These are phyloP conservation scores for Drosophila yooni DNA, from an alignment of 2,888 invertebrate species.

Conservation along the genomic window DNA sequence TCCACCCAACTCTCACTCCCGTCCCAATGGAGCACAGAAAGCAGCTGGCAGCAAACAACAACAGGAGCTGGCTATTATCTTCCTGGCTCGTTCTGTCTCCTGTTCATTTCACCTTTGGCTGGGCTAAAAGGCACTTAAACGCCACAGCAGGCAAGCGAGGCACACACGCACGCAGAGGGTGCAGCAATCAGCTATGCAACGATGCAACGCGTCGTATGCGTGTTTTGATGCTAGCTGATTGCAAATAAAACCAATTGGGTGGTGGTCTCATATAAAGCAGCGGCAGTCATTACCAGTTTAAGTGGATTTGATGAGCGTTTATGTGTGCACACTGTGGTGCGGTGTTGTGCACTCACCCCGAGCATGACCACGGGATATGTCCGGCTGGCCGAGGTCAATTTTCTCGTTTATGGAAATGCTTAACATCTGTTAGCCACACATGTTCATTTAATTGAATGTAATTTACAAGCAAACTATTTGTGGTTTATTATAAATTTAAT, in stretches of 20 bases:
- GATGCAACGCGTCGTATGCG: constrained; percentile 56
- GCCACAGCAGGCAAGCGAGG: constrained; percentile 33
- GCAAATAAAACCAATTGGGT: constrained; percentile 69
- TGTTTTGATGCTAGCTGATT: constrained; percentile 66
- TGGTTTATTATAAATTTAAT: constrained; percentile 10
- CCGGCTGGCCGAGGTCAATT: constrained; percentile 2
- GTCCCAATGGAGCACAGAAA: not conserved
- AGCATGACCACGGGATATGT: constrained; percentile 51
- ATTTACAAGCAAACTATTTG: constrained; percentile 19
- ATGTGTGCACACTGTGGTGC: constrained; percentile 47
- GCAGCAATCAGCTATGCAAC: constrained; percentile 35
- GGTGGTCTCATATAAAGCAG: constrained; percentile 22
- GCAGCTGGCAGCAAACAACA: constrained; percentile 40
- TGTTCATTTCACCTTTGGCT: constrained; percentile 51
- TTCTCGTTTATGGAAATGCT: constrained; percentile 6
- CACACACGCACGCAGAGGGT: constrained; percentile 1
- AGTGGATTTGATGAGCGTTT: constrained; percentile 80
- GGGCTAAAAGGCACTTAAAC: constrained; percentile 56
- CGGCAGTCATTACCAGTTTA: constrained; percentile 65
- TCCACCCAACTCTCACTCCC: not conserved
- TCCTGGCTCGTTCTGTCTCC: constrained; percentile 14
- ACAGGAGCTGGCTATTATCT: constrained; percentile 36
- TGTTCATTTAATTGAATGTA: constrained; percentile 32
- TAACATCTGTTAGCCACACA: constrained; percentile 17
- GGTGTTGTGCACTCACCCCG: constrained; percentile 1